phyloP scores from a whole-genome alignment of 1,140 invertebrate species.

The Octopus sinensis region DNA sequence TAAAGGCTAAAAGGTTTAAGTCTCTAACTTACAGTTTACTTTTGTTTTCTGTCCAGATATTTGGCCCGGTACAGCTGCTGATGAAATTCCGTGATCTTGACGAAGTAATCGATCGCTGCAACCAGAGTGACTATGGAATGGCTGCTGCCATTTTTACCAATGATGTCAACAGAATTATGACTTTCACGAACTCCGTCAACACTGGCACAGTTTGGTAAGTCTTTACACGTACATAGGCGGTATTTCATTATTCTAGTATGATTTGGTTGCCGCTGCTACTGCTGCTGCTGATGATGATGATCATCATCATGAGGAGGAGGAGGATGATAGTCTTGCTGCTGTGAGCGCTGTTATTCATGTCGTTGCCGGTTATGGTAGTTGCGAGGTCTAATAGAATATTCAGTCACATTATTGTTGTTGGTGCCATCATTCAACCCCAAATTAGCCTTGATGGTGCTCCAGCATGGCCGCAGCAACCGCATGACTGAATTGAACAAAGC shows the following conservation, averaged over 20 bases:
- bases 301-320: too few species aligned
- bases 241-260: not conserved
- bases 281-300: too few species aligned
- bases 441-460: not conserved
- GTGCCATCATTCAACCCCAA: not conserved
- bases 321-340: not conserved
- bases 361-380: not conserved
- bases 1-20: too few species aligned
- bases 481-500: not conserved
- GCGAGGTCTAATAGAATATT: not conserved
- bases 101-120: slow-evolving; percentile 84
- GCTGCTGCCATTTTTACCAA: slow-evolving; percentile 84
- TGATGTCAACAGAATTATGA: slow-evolving; percentile 70
- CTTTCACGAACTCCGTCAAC: slow-evolving; percentile 61
- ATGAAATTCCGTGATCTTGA: slow-evolving; percentile 83
- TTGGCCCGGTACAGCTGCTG: slow-evolving; percentile 87
- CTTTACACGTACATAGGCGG: not conserved
- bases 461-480: not conserved
- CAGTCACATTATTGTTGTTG: not conserved
- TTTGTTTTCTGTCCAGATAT: slow-evolving; percentile 66
- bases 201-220: slow-evolving; percentile 82
- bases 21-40: not conserved
- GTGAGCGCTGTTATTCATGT: not conserved
- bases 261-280: not conserved
- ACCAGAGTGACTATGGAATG: slow-evolving; percentile 81